Percentiles rank a stretch among this genome's conserved stretches.
phyloP scores from a whole-genome alignment of 2,113 vertebrate species.

The Urocitellus parryii region DNA sequence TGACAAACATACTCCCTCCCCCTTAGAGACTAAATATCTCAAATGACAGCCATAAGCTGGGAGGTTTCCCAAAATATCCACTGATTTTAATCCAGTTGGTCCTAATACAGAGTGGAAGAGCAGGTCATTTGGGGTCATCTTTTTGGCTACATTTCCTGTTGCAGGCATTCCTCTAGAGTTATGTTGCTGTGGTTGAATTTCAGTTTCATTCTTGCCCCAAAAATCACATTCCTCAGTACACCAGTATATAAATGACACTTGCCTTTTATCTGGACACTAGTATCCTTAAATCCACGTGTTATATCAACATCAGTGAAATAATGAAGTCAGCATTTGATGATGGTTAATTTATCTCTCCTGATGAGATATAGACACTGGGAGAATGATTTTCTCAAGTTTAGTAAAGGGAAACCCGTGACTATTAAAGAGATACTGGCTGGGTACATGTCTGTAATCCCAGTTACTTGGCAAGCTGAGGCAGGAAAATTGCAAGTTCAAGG shows the following conservation, averaged over 20 bases:
- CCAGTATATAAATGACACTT: not conserved
- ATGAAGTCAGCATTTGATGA: not conserved
- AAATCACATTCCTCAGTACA: not conserved
- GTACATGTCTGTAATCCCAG: not conserved
- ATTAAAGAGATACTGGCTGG: not conserved
- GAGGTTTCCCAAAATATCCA: slow-evolving; percentile 61
- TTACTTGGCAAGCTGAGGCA: not conserved
- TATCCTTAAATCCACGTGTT: not conserved
- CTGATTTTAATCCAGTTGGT: slow-evolving; percentile 40
- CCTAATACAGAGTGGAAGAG: not conserved
- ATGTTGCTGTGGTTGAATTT: not conserved
- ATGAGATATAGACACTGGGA: not conserved
- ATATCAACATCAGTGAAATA: not conserved
- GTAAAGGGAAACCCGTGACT: not conserved
- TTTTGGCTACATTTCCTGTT: slow-evolving; percentile 20
- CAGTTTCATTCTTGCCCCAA: not conserved
- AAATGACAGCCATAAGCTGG: slow-evolving; percentile 33
- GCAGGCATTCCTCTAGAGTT: slow-evolving; percentile 12
- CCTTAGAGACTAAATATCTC: slow-evolving; percentile 38
- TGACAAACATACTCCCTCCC: not conserved
- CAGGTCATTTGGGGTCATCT: slow-evolving; percentile 40
- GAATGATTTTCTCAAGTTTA: not conserved
- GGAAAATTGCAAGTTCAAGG: not conserved
- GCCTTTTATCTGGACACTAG: not conserved
- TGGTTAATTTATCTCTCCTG: not conserved